phyloP scores from a whole-genome alignment of 2,888 invertebrate genomes.

The Cerastis rubricosa region DNA sequence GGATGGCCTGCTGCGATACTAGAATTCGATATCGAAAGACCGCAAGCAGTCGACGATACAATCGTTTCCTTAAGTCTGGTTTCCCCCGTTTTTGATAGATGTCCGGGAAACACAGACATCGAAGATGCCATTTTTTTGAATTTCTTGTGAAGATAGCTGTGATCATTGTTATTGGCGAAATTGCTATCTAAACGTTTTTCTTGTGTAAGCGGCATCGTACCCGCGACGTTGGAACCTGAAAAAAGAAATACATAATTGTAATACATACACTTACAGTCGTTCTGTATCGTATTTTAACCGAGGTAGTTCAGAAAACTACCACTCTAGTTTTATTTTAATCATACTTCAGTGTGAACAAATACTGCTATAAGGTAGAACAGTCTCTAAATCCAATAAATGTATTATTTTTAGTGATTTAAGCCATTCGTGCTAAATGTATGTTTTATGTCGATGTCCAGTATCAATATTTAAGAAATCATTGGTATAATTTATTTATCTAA shows the following conservation, averaged over 20 bases:
- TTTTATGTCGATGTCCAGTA: not conserved
- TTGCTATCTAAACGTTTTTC: slow-evolving; percentile 88
- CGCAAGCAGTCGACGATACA: slow-evolving; percentile 78
- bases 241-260: slow-evolving; percentile 56
- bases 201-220: slow-evolving; percentile 88
- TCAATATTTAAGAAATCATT: not conserved
- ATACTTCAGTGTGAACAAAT: not conserved
- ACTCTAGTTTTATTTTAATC: not conserved
- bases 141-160: slow-evolving; percentile 97
- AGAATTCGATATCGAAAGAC: slow-evolving; percentile 84
- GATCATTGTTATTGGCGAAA: slow-evolving; percentile 91
- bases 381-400: not conserved
- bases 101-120: slow-evolving; percentile 83
- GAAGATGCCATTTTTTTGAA: slow-evolving; percentile 96
- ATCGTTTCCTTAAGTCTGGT: slow-evolving; percentile 80
- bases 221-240: slow-evolving; percentile 87
- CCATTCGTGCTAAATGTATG: not conserved
- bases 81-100: slow-evolving; percentile 80
- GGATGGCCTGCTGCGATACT: slow-evolving; percentile 88
- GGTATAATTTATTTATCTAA: slow-evolving; percentile 2
- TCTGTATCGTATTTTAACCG: not conserved
- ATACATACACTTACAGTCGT: not conserved
- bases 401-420: not conserved
- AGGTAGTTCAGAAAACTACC: not conserved
- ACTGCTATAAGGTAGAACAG: not conserved